Conservation (phyloP, 2,797 vertebrate species). For the Nasua narica region DNA sequence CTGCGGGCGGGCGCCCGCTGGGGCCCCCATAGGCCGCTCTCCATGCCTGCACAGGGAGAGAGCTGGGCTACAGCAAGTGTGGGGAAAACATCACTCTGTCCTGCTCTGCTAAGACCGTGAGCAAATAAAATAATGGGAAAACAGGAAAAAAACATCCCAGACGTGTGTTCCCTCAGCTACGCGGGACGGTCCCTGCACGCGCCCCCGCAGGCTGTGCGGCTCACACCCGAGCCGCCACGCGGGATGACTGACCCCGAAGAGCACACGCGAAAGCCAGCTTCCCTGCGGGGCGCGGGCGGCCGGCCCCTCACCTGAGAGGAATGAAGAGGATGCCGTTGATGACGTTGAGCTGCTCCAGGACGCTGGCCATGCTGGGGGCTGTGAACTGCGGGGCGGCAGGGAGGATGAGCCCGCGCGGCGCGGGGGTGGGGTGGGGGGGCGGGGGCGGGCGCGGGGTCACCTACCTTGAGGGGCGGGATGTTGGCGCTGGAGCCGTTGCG, state of each 20-base stretch:
- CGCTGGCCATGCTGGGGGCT: constrained; percentile 97
- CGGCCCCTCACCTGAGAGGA: constrained; percentile 93
- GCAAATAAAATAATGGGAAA: background rate
- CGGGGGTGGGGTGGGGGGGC: too few species aligned
- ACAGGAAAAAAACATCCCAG: fast-evolving
- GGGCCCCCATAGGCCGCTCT: too few species aligned
- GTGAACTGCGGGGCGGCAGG: constrained; percentile 87
- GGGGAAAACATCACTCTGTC: background rate
- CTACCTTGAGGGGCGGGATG: constrained; percentile 96
- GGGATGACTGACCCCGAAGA: background rate
- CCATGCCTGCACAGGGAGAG: too few species aligned
- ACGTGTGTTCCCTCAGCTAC: background rate
- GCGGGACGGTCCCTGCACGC: background rate
- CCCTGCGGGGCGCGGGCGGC: fast-evolving
- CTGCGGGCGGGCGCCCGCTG: too few species aligned
- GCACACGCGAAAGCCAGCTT: background rate
- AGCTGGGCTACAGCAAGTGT: background rate
- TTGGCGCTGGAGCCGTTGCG: constrained; percentile 97
- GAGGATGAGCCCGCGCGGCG: fast-evolving
- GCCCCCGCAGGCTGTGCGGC: background rate
- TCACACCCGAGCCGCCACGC: background rate
- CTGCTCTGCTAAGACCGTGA: background rate
- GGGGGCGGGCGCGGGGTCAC: fast-evolving
- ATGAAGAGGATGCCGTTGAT: constrained; percentile 99
- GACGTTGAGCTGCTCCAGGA: constrained; percentile 98